Conservation (phyloP, 2,113 vertebrate genomes). For the Himantopus leucocephalus region DNA sequence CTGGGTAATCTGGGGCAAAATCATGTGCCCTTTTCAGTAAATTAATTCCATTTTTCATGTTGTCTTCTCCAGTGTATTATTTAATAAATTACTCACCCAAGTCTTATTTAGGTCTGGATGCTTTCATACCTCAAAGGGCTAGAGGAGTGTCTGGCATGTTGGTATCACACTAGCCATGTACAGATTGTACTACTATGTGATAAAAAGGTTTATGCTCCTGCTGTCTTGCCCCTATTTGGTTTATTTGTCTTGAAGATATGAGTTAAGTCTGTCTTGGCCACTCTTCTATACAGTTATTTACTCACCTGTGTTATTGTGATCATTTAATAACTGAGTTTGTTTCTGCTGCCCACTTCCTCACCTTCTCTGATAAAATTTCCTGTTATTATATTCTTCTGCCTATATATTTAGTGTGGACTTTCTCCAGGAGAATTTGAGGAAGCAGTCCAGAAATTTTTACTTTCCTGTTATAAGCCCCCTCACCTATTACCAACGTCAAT, state of each 20-base stretch:
- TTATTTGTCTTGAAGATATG: background rate
- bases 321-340: background rate
- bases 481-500: background rate
- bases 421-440: background rate
- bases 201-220: background rate
- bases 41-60: background rate
- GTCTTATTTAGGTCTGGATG: background rate
- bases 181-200: background rate
- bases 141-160: background rate
- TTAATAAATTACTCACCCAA: background rate
- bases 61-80: background rate
- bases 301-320: background rate
- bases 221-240: rapidly evolving
- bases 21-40: background rate
- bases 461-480: background rate
- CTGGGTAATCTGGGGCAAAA: background rate
- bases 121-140: background rate
- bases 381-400: background rate
- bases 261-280: background rate
- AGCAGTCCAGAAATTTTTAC: background rate
- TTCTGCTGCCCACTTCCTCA: background rate
- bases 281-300: background rate
- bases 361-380: background rate
- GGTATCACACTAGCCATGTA: background rate
- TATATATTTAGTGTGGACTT: background rate